These are phyloP conservation scores for Ctena decussata DNA, from an alignment of 2,888 invertebrate genomes.

Conservation along the genomic window DNA sequence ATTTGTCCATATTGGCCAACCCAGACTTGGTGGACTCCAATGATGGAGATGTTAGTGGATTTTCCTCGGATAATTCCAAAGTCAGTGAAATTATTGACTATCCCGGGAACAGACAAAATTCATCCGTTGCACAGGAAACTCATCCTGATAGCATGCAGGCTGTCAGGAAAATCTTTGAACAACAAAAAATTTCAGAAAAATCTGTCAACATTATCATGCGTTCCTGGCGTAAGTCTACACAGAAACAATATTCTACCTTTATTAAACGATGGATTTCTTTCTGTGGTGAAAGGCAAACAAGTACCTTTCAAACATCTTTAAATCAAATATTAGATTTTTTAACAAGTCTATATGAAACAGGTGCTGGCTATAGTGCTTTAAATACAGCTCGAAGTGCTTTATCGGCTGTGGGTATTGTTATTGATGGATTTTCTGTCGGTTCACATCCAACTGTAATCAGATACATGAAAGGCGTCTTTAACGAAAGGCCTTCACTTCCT, in stretches of 20 bases:
- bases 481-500: not conserved
- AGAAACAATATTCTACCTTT: conserved; percentile 42
- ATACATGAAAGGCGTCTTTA: conserved; percentile 24
- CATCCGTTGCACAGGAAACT: not conserved
- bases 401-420: not conserved
- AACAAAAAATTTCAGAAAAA: conserved; percentile 1
- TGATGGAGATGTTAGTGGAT: conserved; percentile 17
- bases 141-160: conserved; percentile 12
- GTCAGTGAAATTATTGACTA: not conserved
- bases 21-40: conserved; percentile 38
- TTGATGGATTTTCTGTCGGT: conserved; percentile 13
- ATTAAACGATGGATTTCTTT: conserved; percentile 18
- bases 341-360: not conserved
- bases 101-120: not conserved
- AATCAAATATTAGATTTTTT: conserved; percentile 21
- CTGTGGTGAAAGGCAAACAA: too few species aligned
- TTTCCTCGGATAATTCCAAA: conserved; percentile 10
- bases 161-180: conserved; percentile 18
- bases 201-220: conserved; percentile 8
- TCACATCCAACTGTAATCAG: conserved; percentile 8
- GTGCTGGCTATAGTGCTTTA: conserved; percentile 13
- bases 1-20: conserved; percentile 45
- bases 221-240: conserved; percentile 30
- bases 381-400: conserved; percentile 25
- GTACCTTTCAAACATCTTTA: conserved; percentile 6